Percentiles rank a stretch among this genome's conserved stretches.
phyloP scores from a whole-genome alignment of 2,797 vertebrate genomes.

The Crenuchus spilurus region DNA sequence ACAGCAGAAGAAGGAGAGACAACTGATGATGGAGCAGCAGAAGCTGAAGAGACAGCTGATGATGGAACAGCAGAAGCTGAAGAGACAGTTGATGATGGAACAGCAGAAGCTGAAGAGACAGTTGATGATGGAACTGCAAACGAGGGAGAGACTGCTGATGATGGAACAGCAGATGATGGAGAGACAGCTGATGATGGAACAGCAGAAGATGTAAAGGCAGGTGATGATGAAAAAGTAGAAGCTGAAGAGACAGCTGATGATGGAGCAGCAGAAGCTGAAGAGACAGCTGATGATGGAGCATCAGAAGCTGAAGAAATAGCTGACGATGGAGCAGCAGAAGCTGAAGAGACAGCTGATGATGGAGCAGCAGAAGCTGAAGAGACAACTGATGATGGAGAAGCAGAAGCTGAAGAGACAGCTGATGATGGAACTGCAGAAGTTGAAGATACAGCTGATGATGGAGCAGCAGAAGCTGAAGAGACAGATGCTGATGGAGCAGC shows the following conservation, averaged over 20 bases:
- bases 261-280: neutral
- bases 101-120: neutral
- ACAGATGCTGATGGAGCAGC: neutral
- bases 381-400: constrained; percentile 1
- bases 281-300: neutral
- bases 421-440: constrained; percentile 19
- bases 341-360: neutral
- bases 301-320: neutral
- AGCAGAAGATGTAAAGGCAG: neutral
- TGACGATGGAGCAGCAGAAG: constrained; percentile 7
- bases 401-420: neutral
- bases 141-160: neutral
- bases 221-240: neutral
- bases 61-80: neutral
- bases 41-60: neutral
- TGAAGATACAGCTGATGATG: neutral
- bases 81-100: too few species aligned
- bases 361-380: neutral
- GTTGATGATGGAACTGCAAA: neutral
- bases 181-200: neutral
- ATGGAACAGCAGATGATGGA: neutral
- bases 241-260: neutral
- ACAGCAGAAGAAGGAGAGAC: too few species aligned
- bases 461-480: neutral
- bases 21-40: constrained; percentile 5